Conservation (phyloP, 2,113 vertebrate genomes). For the Tragelaphus buxtoni region DNA sequence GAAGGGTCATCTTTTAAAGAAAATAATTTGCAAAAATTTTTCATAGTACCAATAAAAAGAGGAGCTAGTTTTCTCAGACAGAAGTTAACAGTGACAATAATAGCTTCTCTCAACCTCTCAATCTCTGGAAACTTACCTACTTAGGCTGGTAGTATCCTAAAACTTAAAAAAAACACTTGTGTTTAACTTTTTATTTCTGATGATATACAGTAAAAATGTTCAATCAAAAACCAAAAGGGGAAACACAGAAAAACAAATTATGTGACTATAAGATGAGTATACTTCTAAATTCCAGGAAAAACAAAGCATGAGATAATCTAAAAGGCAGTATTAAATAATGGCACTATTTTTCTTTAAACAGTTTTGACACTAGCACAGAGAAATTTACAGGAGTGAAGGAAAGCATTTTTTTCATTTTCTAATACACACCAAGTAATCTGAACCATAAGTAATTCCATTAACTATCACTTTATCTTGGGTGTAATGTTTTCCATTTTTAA, state of each 20-base stretch:
- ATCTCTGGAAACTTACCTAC: not conserved
- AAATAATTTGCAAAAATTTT: not conserved
- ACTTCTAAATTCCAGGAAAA: constrained; percentile 31
- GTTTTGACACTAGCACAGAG: not conserved
- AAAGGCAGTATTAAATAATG: not conserved
- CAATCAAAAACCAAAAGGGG: not conserved
- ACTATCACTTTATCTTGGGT: not conserved
- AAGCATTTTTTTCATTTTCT: not conserved
- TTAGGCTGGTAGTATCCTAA: not conserved
- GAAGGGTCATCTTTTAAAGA: constrained; percentile 12
- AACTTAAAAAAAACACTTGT: not conserved
- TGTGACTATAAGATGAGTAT: not conserved
- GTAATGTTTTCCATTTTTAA: constrained; percentile 19
- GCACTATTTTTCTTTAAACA: not conserved
- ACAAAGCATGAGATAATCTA: not conserved
- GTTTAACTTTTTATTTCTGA: not conserved
- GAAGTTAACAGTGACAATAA: not conserved
- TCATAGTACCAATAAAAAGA: not conserved
- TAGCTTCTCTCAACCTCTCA: not conserved
- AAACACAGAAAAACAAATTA: not conserved
- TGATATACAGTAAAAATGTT: not conserved
- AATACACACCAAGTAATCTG: not conserved
- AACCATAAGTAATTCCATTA: not conserved
- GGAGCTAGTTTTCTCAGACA: not conserved
- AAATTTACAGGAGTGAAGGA: not conserved